Evolutionary conservation across 2,888 invertebrate species (phyloP), one percentile per base, ranked within the genome.

Genomic region (Epirrhoe alternata): DNA sequence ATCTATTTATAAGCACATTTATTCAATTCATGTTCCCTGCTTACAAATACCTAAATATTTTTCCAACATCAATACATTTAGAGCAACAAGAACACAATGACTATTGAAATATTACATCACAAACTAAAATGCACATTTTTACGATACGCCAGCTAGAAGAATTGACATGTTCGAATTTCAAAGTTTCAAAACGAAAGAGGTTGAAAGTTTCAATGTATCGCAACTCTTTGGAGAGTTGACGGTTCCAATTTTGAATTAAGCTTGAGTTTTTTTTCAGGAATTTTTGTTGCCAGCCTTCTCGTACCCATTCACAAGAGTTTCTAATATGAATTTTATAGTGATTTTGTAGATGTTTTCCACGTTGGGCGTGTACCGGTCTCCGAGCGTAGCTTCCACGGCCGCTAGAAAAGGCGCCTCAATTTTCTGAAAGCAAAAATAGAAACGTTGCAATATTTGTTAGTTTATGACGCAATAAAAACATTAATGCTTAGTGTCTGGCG

Each of bases 341-440:
- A 97, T 95, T 92, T 97, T 96, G 94, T 98, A 98, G 80, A 98
- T 97, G 79, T 95, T 96, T 84, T 97, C 97, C 74, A 98, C 97
- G 89, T 98, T 97, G 70, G 97, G 97, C 56, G 98, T 97, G 93
- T 97, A 98, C 59, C 98, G 95, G 82, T 98, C 98, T 1, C 97
- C 97, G 63, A 98, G 93, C 0, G 98, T 98, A 68, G 96, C 94
- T 83, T 97, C 96, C 60, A 98, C 98, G 0, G 98, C 97, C 68
- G 96, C 95, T 83, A 98, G 94, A 92, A 98, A 98, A 6, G 98
- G 98, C 73, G 96, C 95, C 87, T 98, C 97, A 78, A 98, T 97
- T 96, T 96, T 97, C 98, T 98, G 96, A 73, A 81, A 70, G 73
- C 64, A 66, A 64, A 67, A 73, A 73, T 72, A 71, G 69, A 66